These are phyloP conservation scores for Sinonovacula constricta DNA, from an alignment of 1,140 invertebrate genomes.

Conservation along the genomic window DNA sequence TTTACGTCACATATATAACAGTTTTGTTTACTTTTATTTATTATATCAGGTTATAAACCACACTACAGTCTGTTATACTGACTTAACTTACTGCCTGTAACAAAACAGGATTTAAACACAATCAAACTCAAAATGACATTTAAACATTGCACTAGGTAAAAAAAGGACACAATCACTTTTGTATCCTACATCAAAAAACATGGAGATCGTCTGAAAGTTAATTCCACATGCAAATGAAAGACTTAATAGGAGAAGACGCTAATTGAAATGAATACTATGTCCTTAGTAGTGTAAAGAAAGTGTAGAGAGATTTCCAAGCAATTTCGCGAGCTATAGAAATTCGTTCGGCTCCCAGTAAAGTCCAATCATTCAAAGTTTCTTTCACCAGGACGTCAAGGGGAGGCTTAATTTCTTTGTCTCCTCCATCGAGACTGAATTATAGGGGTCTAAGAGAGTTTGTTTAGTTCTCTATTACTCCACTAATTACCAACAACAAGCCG, in stretches of 20 bases:
- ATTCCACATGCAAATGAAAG: slow-evolving; percentile 52
- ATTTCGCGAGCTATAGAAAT: slow-evolving; percentile 26
- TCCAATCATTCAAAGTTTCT: not conserved
- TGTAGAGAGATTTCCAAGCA: slow-evolving; percentile 18
- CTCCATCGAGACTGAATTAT: not conserved
- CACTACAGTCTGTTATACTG: too few species aligned
- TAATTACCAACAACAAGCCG: not conserved
- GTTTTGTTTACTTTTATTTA: too few species aligned
- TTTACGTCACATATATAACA: too few species aligned
- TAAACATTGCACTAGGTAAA: too few species aligned
- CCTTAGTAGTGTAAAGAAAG: slow-evolving; percentile 20
- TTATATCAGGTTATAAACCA: too few species aligned
- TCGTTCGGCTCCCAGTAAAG: not conserved
- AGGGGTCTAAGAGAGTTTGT: not conserved
- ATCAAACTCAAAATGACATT: too few species aligned
- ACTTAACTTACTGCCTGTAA: too few species aligned
- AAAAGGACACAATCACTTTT: too few species aligned
- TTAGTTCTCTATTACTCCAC: not conserved
- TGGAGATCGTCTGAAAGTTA: too few species aligned
- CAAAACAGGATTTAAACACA: too few species aligned
- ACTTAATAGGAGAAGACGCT: slow-evolving; percentile 42
- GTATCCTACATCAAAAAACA: too few species aligned
- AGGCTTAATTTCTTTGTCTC: not conserved
- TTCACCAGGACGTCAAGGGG: not conserved
- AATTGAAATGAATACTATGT: slow-evolving; percentile 52